phyloP scores from a whole-genome alignment of 2,797 vertebrate genomes.

The Acanthurus tractus region DNA sequence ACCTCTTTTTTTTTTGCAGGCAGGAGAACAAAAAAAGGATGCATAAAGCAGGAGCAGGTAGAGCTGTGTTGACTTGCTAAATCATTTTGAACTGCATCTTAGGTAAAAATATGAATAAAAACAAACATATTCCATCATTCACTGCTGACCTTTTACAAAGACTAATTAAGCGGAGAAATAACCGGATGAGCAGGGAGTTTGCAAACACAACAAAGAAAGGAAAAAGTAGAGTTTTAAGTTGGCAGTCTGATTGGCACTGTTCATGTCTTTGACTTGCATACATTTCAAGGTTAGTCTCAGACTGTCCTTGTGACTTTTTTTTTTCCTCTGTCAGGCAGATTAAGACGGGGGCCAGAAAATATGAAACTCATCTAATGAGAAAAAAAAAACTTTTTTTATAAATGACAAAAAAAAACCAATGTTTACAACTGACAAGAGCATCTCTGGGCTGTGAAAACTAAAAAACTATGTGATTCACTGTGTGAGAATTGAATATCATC shows the following conservation, averaged over 20 bases:
- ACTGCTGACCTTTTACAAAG: conserved; percentile 71
- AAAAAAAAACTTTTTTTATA: neutral
- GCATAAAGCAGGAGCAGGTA: conserved; percentile 38
- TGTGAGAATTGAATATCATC: neutral
- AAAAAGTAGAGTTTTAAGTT: conserved; percentile 34
- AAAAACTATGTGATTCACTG: neutral
- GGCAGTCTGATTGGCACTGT: conserved; percentile 49
- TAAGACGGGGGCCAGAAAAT: neutral
- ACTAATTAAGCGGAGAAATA: conserved; percentile 70
- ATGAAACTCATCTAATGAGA: neutral
- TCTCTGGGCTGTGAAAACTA: neutral
- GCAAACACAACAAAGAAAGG: conserved; percentile 31
- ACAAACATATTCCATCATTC: conserved; percentile 74
- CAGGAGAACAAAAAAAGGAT: conserved; percentile 21
- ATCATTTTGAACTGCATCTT: conserved; percentile 43
- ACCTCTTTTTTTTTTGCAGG: conserved; percentile 18
- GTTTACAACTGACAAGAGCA: neutral
- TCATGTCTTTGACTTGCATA: conserved; percentile 49
- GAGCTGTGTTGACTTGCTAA: conserved; percentile 29
- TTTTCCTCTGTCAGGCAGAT: neutral
- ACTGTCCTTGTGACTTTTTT: conserved; percentile 9
- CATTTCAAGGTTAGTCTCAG: conserved; percentile 40
- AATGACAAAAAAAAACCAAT: neutral
- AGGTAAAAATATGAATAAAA: conserved; percentile 60
- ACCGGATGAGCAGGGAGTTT: conserved; percentile 45